Conservation (phyloP, 2,113 vertebrate genomes). For the Eulemur rufifrons region DNA sequence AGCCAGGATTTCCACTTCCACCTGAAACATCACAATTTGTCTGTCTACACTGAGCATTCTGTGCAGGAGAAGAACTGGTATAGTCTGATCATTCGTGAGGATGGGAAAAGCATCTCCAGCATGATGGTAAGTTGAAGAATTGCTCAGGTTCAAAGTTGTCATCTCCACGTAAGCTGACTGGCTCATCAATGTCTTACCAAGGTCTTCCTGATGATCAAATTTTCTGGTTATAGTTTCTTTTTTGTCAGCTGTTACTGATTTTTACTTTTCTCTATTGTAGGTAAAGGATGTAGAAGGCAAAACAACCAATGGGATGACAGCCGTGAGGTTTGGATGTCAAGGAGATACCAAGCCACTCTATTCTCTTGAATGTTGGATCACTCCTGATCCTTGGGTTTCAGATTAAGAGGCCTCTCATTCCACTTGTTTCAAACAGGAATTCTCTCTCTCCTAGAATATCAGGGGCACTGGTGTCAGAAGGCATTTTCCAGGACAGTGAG, state of each 20-base stretch:
- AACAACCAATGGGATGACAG: slow-evolving; percentile 86
- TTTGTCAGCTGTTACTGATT: slow-evolving; percentile 32
- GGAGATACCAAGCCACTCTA: background rate
- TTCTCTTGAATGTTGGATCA: slow-evolving; percentile 15
- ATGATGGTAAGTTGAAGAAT: slow-evolving; percentile 87
- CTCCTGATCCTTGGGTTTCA: slow-evolving; percentile 16
- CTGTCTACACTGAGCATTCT: slow-evolving; percentile 68
- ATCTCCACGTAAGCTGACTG: background rate
- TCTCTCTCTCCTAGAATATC: background rate
- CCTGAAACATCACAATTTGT: slow-evolving; percentile 71
- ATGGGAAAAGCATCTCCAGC: slow-evolving; percentile 79
- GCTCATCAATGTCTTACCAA: background rate
- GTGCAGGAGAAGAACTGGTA: slow-evolving; percentile 85
- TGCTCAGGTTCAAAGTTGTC: background rate
- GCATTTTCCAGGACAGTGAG: background rate
- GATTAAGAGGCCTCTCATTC: background rate
- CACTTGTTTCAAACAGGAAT: background rate
- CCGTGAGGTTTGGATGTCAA: slow-evolving; percentile 86
- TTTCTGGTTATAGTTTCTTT: background rate
- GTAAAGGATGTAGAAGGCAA: slow-evolving; percentile 87
- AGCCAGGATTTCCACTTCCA: slow-evolving; percentile 77
- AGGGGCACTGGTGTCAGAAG: background rate
- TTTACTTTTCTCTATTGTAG: slow-evolving; percentile 80
- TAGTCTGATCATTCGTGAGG: slow-evolving; percentile 86
- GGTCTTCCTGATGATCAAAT: background rate